Evolutionary conservation across 1,140 invertebrate genomes (phyloP), one percentile per base, ranked within the genome.

Genomic region (Lordiphosa stackelbergi): DNA sequence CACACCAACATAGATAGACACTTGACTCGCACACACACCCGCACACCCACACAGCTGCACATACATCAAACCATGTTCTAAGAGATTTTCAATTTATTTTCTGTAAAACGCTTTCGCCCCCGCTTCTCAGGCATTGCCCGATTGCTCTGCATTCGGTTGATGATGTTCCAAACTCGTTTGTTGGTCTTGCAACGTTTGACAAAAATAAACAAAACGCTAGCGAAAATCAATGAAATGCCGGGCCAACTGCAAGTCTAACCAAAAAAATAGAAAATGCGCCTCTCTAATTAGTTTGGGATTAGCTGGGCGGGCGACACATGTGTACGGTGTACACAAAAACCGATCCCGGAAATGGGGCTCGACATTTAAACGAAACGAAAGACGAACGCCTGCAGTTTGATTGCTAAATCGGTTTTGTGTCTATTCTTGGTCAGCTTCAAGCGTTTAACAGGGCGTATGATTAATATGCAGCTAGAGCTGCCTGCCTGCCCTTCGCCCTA

Each of bases 41-140:
- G 0, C 22, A 24, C 22, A 24, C 13, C 1, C 52, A 43, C 55
- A 56, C 59, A 37, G 64, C 56, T 51, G 66, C 79, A 72, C 63
- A 81, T 81, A 73, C 63, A 81, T 81, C 74, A 70, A 73, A 81
- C 61, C 56, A 68, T 79, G 53, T 75, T 81, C 75, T 58, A 81
- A 70, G 46, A 79, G 75, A 81, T 74, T 79, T 79, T 69, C 75
- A 74, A 79, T 79, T 79, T 79, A 79, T 79, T 74, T 79, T 81
- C 75, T 71, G 62, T 81, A 81, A 79, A 79, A 74, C 75, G 75
- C 60, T 79, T 79, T 70, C 64, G 45, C 64, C 59, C 40, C 64
- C 53, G 41, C 69, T n/a, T 36, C 19, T 43, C 9, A 19, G 19
- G 51, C 8, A 22, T 22, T 22, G 24, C 12, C 34, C 54, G 8